Conservation (phyloP, 2,888 invertebrate species). For the Diarsia brunnea region DNA sequence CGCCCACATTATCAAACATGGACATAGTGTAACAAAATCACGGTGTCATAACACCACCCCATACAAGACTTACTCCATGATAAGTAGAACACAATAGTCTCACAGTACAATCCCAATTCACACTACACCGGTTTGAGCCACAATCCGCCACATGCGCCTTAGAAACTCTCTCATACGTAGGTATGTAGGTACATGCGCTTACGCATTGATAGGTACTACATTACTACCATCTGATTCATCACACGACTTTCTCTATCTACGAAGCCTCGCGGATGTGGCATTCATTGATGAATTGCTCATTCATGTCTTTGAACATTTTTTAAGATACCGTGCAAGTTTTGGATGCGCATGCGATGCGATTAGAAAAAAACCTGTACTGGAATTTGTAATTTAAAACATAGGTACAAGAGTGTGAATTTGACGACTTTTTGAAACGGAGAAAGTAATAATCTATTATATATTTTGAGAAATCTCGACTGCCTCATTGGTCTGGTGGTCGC, state of each 20-base stretch:
- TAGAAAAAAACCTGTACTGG: slow-evolving; percentile 5
- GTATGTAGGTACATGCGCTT: slow-evolving; percentile 15
- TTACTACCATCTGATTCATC: slow-evolving; percentile 63
- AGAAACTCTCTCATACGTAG: slow-evolving; percentile 51
- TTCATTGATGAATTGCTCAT: slow-evolving; percentile 50
- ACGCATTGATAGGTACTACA: slow-evolving; percentile 45
- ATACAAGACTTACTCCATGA: not conserved
- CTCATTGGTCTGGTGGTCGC: not conserved
- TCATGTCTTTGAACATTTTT: slow-evolving; percentile 43
- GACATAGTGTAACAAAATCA: not conserved
- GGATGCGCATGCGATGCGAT: not conserved
- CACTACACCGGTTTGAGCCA: slow-evolving; percentile 42
- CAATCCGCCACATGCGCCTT: slow-evolving; percentile 18
- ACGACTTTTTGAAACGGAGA: slow-evolving; percentile 3
- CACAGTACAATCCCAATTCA: slow-evolving; percentile 48
- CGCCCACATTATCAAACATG: not conserved
- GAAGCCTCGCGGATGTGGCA: slow-evolving; percentile 47
- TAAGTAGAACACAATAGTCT: slow-evolving; percentile 53
- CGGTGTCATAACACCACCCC: slow-evolving; percentile 1
- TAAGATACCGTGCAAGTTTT: slow-evolving; percentile 11
- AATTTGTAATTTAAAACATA: slow-evolving; percentile 14
- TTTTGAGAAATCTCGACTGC: no score
- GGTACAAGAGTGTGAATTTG: not conserved
- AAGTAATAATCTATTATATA: not conserved
- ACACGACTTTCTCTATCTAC: slow-evolving; percentile 65